Percentiles rank a stretch among this genome's conserved stretches.
These are phyloP conservation scores for Nemotelus pantherinus DNA, from an alignment of 2,888 invertebrate species.

Conservation along the genomic window DNA sequence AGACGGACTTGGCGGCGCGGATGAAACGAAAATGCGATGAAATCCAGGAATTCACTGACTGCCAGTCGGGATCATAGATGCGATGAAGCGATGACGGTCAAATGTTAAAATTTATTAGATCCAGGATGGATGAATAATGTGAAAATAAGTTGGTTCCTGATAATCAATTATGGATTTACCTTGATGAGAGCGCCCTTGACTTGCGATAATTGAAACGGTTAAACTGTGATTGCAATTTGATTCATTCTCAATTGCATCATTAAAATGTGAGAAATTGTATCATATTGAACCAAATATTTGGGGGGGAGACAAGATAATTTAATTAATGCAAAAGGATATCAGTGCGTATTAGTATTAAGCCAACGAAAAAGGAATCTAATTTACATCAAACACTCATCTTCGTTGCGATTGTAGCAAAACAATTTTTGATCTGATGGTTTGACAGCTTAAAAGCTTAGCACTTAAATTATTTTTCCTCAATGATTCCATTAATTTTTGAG, in stretches of 20 bases:
- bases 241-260: constrained; percentile 30
- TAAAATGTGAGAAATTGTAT: constrained; percentile 30
- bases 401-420: no score
- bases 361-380: no score
- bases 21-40: not conserved
- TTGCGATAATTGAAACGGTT: constrained; percentile 35
- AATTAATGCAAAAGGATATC: no score
- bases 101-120: constrained; percentile 42
- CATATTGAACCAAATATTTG: constrained; percentile 7
- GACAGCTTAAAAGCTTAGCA: no score
- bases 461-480: no score
- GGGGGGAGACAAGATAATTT: not conserved
- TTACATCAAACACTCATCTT: no score
- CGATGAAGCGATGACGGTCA: not conserved
- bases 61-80: not conserved
- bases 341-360: no score
- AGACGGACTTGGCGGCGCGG: constrained; percentile 1
- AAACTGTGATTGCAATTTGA: constrained; percentile 39
- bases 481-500: no score
- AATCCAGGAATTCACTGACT: not conserved
- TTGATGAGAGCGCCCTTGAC: constrained; percentile 8
- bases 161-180: constrained; percentile 39
- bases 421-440: no score
- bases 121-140: constrained; percentile 33
- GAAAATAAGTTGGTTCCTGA: constrained; percentile 38